phyloP scores from a whole-genome alignment of 2,888 invertebrate genomes.

The Lutraria lutraria region DNA sequence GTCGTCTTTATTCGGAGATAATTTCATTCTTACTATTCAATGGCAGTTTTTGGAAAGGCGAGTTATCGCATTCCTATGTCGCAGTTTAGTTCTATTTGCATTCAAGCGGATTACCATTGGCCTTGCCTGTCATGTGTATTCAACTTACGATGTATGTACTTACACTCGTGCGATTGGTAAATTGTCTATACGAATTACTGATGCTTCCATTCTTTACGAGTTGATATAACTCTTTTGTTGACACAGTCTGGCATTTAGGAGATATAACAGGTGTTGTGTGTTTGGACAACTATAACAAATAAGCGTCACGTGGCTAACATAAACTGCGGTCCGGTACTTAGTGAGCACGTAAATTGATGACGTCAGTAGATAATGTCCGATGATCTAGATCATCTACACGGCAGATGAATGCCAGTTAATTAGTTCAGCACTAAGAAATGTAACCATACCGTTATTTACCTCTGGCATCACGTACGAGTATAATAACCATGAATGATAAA shows the following conservation, averaged over 20 bases:
- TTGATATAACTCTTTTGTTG: neutral
- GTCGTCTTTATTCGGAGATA: no score
- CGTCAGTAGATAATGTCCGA: neutral
- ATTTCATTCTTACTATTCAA: no score
- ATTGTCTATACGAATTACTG: neutral
- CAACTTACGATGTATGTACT: neutral
- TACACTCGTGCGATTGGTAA: neutral
- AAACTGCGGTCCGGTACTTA: conserved; percentile 17
- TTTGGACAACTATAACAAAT: neutral
- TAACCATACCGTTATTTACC: neutral
- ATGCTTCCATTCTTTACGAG: neutral
- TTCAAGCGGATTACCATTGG: neutral
- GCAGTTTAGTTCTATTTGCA: no score
- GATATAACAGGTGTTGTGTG: neutral
- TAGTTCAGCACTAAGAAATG: neutral
- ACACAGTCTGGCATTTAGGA: neutral
- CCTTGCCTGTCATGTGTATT: neutral
- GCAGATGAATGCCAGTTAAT: neutral
- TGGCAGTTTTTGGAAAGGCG: no score
- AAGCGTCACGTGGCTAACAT: neutral
- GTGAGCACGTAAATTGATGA: conserved; percentile 16
- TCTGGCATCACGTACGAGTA: neutral
- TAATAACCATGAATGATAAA: neutral
- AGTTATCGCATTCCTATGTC: no score
- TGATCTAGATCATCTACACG: neutral